Percentiles rank a stretch among this genome's conserved stretches.
Conservation (phyloP, 2,113 vertebrate species). For the Alethe castanea region DNA sequence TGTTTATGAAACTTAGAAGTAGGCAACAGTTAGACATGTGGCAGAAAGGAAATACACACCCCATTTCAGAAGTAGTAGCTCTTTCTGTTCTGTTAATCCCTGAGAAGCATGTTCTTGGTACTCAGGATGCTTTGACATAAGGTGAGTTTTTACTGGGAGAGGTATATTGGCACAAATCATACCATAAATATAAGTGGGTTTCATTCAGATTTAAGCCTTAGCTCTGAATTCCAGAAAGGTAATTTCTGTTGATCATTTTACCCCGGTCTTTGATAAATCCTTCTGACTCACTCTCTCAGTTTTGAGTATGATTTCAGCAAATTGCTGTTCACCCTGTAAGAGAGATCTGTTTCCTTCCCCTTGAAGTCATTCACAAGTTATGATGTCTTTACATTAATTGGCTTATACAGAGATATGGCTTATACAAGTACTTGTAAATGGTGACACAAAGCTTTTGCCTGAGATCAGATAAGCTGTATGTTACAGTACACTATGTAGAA, state of each 20-base stretch:
- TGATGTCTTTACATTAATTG: background rate
- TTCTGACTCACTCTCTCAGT: background rate
- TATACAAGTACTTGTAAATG: background rate
- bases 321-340: background rate
- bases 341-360: background rate
- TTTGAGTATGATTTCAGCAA: background rate
- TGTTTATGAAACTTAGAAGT: background rate
- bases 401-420: background rate
- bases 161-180: background rate
- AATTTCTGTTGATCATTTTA: background rate
- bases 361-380: background rate
- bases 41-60: background rate
- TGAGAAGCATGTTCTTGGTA: background rate
- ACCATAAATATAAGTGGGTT: background rate
- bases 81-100: background rate
- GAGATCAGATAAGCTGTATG: background rate
- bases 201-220: background rate
- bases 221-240: background rate
- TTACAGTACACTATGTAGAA: background rate
- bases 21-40: background rate
- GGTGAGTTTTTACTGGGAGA: background rate
- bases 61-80: background rate
- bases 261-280: background rate
- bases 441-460: background rate
- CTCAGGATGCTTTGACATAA: background rate